Evolutionary conservation across 2,113 vertebrate genomes (phyloP), one percentile per base, ranked within the genome.

Genomic region (Argyrosomus japonicus): DNA sequence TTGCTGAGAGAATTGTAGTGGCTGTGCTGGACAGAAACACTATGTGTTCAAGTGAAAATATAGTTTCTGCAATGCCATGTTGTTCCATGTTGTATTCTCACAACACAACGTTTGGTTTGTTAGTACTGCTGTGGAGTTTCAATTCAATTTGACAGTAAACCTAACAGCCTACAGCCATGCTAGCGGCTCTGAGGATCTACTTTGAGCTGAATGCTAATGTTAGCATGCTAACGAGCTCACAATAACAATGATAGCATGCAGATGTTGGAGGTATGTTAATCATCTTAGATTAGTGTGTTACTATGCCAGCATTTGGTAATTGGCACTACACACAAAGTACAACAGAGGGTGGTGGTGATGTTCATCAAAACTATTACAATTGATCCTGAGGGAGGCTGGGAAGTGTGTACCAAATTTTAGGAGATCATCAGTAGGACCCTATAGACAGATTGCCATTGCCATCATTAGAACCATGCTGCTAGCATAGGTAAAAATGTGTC

Each of bases 1-100:
- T 25, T 53, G 54, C 40, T 23, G 57, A 75, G 57, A 85, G 73
- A 62, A 61, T 0, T 57, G 50, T 2, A 60, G 54, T 27, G 75
- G 50, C 61, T 73, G 77, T 14, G 40, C 27, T 12, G 12, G 18
- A 60, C 25, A 71, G 36, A 40, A 50, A 36, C 56, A 54, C 21
- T 15, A 11, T 27, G 9, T 51, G 48, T 79, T 56, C 8, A 0
- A 65, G 62, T 63, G 8, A 75, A 71, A 72, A 60, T 58, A 17
- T 13, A 54, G 64, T 47, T 15, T n/a, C 17, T 40, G 36, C 36
- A 51, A 10, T 29, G 2, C 23, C 23, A 11, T 67, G 27, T 40
- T 15, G 25, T 36, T 15, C 15, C 29, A 18, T 19, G 54, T 45
- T 61, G 25, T 27, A 27, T 27, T 27, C 25, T 27, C 25, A 27